Evolutionary conservation across 2,797 vertebrate genomes (phyloP), one percentile per base, ranked within the genome.

Genomic region (Oreochromis mossambicus): DNA sequence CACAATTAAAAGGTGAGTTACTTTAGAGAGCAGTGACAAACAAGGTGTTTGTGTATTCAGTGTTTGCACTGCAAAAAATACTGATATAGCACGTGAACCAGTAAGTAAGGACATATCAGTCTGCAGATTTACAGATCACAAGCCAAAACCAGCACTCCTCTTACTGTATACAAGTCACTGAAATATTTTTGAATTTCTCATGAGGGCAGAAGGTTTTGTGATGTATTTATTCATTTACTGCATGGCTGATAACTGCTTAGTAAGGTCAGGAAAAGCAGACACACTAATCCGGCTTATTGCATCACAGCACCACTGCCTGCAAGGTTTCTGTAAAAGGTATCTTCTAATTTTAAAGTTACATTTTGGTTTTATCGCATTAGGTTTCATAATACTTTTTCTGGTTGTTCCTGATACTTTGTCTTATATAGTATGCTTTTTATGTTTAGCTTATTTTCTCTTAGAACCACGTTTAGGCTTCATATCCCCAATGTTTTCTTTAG

Each of bases 31-130:
- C 8, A 70, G 21, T 46, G 21, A 46, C 38, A 26, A 7, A 70
- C 41, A 26, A 24, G 14, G 41, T 46, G 41, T 29, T 9, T 48
- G 9, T 19, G 38, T 70, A 29, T 46, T 29, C 41, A 46, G 19
- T 1, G 3, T 19, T 0, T 48, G 68, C 15, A 19, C 9, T 29
- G 24, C 68, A 73, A 5, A 5, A 29, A 7, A 19, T 46, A 0
- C 66, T 29, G 10, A 29, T 48, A 11, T 13, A 26, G 15, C 21
- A 48, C 1, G 4, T 19, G 24, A 73, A 73, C 9, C 41, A 48
- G 17, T 29, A 29, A 29, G 15, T 7, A 32, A 32, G 68, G 46
- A 12, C 8, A 4, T 73, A 29, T 48, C 41, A 46, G 11, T 0
- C 14, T 7, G 24, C 41, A 70, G 3, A 32, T 75, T 75, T 13